phyloP scores from a whole-genome alignment of 2,113 vertebrate species.

The Phyllopteryx taeniolatus region DNA sequence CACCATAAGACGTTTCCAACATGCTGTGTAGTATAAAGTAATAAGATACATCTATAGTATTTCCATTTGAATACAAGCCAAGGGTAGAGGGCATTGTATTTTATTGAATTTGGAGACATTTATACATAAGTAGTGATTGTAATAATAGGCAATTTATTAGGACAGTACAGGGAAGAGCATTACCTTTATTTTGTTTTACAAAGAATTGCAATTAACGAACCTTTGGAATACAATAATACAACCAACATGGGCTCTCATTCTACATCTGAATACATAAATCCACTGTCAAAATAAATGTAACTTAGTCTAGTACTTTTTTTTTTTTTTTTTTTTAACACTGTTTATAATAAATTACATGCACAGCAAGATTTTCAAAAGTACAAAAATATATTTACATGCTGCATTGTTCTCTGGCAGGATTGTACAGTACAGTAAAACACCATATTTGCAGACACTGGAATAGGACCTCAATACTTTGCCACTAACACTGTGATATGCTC shows the following conservation, averaged over 20 bases:
- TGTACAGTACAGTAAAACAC: constrained; percentile 20
- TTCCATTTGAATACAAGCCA: not conserved
- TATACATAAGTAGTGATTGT: not conserved
- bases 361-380: constrained; percentile 29
- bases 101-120: not conserved
- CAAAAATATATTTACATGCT: constrained; percentile 56
- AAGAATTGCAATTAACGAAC: not conserved
- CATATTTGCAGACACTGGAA: not conserved
- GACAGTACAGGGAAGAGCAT: not conserved
- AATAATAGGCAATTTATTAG: not conserved
- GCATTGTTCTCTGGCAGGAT: constrained; percentile 23
- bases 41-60: no score
- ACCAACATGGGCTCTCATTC: not conserved
- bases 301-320: not conserved
- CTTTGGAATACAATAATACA: not conserved
- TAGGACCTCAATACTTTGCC: constrained; percentile 3
- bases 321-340: not conserved
- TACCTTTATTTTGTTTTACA: not conserved
- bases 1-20: no score
- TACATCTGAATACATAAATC: not conserved
- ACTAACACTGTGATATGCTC: not conserved
- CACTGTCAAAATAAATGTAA: not conserved
- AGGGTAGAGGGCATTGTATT: not conserved
- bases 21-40: no score
- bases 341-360: constrained; percentile 33